Base-by-base conservation (phyloP, 2,888 invertebrate species). In the Celastrina argiolus region DNA sequence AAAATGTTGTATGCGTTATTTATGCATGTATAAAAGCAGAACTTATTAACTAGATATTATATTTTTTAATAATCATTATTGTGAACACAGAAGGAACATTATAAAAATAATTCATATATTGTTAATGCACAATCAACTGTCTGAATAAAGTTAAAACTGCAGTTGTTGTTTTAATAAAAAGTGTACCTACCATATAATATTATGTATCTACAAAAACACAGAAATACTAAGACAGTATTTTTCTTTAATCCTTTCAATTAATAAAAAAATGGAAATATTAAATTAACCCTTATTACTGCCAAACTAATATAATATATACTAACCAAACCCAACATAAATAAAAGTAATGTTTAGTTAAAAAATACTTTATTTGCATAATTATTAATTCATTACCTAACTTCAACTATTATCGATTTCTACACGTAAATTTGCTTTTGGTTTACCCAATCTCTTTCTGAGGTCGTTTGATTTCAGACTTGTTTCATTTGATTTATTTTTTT, bases 321-420 rank as follows among this genome's bases (percentile, higher is more conserved):
- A n/a, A 34, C 34, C 34, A 34, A 7, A 5, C 34, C 34, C 2
- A 14, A 12, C 45, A 18, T 22, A 26, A 51, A 31, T 31, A 26
- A 51, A 51, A 51, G 14, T 5, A 22, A 4, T 22, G 22, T 51
- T 51, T 22, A 22, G 12, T 12, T 22, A 76, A 75, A 36, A 34
- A 34, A 31, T 41, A 31, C 18, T 59, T 58, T 39, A 65, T 42
- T 56, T 26, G n/a, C 26, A 28, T 39, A 58, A 28, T n/a, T 41
- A 28, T 36, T 65, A 26, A 39, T 18, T 77, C 75, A 81, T 73
- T 83, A 75, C 18, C 73, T 77, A 76, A 66, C 73, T 74, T 78
- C 79, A 80, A 71, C 82, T 83, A 82, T 91, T 91, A 72, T 91
- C 89, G 77, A 92, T 86, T 84, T 92, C 91, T 77, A 92, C 91